Base-by-base conservation (phyloP, 2,797 vertebrate genomes). In the Hypotaenidia okinawae region DNA sequence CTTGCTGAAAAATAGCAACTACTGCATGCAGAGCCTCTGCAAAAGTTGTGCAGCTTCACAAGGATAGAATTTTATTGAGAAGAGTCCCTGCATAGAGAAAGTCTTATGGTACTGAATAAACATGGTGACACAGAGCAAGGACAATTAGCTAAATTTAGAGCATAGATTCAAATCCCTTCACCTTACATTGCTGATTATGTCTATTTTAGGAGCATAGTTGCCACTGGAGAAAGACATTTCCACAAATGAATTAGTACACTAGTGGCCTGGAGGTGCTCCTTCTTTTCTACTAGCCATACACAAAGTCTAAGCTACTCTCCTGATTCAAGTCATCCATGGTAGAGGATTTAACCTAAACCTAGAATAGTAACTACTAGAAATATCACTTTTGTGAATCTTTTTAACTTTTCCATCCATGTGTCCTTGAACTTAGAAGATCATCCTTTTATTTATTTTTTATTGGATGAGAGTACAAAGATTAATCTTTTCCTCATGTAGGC, bases 101-200 rank as follows among this genome's bases (percentile, higher is more conserved):
- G 30, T 57, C 11, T 77, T 77, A 57, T n/a, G 45, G 35, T 84
- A 72, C 57, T 67, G 52, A 74, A 94, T 87, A 96, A 97, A 78
- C 33, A 87, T 5, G 2, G 45, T 85, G 78, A 85, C 52, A 89
- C 21, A 68, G 67, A 89, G 28, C 37, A 89, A 94, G 64, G 73
- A 93, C 79, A 75, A 75, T 80, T 92, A 94, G 27, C 49, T 95
- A 94, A 95, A 95, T 91, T 82, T 93, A 88, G 83, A 87, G 30
- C 27, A 63, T 4, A 32, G 52, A 59, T 86, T 61, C 51, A 73
- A 79, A 92, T 52, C 7, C 57, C 11, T 84, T 93, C 93, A 92
- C 88, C 32, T 84, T 66, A 32, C 35, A 69, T 84, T 84, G 67
- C 12, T 0, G 0, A 54, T 73, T 73, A 54, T 54, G 19, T 69